Base-by-base conservation (phyloP, 2,797 vertebrate genomes). In the Erpetoichthys calabaricus region DNA sequence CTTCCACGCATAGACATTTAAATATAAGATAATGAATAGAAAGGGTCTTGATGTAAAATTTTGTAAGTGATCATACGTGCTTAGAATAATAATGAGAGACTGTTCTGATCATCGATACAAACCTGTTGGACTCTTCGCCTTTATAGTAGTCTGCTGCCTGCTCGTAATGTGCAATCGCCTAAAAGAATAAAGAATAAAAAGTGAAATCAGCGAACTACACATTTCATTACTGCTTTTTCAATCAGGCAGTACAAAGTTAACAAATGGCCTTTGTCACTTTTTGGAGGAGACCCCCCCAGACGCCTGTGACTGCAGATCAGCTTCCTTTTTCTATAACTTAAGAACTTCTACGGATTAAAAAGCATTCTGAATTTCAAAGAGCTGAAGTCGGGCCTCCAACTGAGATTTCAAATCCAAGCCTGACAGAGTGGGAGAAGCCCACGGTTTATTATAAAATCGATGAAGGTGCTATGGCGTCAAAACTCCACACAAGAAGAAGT, bases 61-160 rank as follows among this genome's bases (percentile, higher is more conserved):
- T n/a, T n/a, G n/a, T n/a, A n/a, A n/a, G n/a, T n/a, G n/a, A 25
- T 25, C 25, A 25, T 25, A 25, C 25, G 2, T 25, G 25, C 25
- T 25, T 2, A 25, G 25, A 25, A 25, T 25, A 25, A 25, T 25
- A 25, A 25, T 25, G 25, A 25, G 25, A 25, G 25, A 25, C 25
- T 25, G 25, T 25, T 25, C 25, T 25, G 25, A 25, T 25, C 25
- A 25, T 25, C 25, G 25, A 2, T 25, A 25, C 65, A 58, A 82
- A 80, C 96, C 96, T 98, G 86, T 97, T 99, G 4, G 96, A 99
- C 64, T 99, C 95, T 68, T 99, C 96, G 67, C 96, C 96, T 74
- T 98, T 99, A 80, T 98, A 99, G 71, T 99, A 99, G 67, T 99
- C 96, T 9, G 96, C 96, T 6, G 96, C 94, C 75, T 99, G 96